phyloP scores from a whole-genome alignment of 2,888 invertebrate genomes.

The Torymus auratus region DNA sequence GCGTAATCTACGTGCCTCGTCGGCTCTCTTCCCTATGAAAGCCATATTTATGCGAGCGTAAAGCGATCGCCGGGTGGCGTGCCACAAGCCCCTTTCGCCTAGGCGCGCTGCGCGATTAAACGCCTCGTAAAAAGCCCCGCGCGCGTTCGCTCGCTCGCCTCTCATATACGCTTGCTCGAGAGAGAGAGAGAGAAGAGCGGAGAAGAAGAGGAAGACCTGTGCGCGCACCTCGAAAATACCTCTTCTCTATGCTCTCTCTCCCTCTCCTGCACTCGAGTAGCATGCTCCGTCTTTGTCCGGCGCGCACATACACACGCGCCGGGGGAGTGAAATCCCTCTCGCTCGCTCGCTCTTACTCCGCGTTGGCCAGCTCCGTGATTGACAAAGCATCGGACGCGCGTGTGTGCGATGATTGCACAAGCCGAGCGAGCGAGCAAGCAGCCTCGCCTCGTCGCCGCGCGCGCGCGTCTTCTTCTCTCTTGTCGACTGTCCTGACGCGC shows the following conservation, averaged over 20 bases:
- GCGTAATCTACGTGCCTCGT: constrained; percentile 18
- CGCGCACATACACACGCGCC: background rate
- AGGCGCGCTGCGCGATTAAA: constrained; percentile 43
- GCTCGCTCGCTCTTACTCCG: constrained; percentile 3
- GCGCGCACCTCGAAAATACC: constrained; percentile 43
- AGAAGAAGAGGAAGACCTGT: constrained; percentile 7
- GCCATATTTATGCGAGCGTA: constrained; percentile 55
- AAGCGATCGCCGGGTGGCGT: constrained; percentile 56
- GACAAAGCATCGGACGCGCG: constrained; percentile 55
- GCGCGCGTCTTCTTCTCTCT: background rate
- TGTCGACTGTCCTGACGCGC: background rate
- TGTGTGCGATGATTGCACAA: constrained; percentile 51
- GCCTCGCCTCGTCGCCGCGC: constrained; percentile 23
- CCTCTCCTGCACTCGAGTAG: background rate
- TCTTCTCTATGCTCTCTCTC: constrained; percentile 12
- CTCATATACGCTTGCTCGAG: background rate
- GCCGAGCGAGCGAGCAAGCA: background rate
- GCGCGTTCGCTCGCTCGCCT: constrained; percentile 1
- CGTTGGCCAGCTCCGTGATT: constrained; percentile 30
- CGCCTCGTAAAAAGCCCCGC: constrained; percentile 56
- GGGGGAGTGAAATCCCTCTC: constrained; percentile 25
- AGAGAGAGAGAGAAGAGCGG: background rate
- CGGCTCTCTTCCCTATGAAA: constrained; percentile 42
- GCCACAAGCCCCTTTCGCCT: constrained; percentile 51
- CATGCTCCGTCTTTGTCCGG: constrained; percentile 33